A percentile compares a stretch with the other conserved stretches of the same genome.
These are phyloP conservation scores for Carassius auratus DNA, from an alignment of 2,113 vertebrate species.

Conservation along the genomic window DNA sequence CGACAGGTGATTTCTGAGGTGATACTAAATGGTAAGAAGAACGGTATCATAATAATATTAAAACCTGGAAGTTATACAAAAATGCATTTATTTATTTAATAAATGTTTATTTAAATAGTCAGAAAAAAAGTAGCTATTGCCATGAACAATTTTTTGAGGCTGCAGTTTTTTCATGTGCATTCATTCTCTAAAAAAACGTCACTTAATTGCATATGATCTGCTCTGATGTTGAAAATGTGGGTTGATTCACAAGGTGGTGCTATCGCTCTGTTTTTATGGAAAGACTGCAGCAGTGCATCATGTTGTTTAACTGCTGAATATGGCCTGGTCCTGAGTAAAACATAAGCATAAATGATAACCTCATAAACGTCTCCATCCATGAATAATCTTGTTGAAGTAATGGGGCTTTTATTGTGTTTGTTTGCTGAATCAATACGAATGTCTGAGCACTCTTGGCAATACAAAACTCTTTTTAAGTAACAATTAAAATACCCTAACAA, in stretches of 20 bases:
- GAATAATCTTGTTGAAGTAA: background rate
- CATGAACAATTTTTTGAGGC: too few species aligned
- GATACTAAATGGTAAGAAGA: background rate
- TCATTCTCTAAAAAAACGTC: too few species aligned
- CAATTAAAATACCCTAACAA: conserved; percentile 5
- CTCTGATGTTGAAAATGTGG: too few species aligned
- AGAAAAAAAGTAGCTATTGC: too few species aligned
- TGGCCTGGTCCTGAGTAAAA: background rate
- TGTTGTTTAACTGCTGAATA: background rate
- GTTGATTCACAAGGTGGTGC: conserved; percentile 13
- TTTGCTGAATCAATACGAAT: conserved; percentile 3
- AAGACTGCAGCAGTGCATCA: background rate
- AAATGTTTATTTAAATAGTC: too few species aligned
- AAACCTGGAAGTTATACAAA: background rate
- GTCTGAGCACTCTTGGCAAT: background rate
- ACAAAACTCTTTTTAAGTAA: background rate
- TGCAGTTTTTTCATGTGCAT: too few species aligned
- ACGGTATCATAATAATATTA: background rate
- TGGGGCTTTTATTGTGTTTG: background rate
- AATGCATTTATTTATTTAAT: too few species aligned
- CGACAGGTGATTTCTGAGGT: background rate
- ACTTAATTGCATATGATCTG: too few species aligned
- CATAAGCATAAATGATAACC: background rate
- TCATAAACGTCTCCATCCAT: background rate
- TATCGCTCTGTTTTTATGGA: conserved; percentile 1